Evolutionary conservation across 1,140 invertebrate genomes (phyloP), one percentile per base, ranked within the genome.

Genomic region (Drosophila virilis): DNA sequence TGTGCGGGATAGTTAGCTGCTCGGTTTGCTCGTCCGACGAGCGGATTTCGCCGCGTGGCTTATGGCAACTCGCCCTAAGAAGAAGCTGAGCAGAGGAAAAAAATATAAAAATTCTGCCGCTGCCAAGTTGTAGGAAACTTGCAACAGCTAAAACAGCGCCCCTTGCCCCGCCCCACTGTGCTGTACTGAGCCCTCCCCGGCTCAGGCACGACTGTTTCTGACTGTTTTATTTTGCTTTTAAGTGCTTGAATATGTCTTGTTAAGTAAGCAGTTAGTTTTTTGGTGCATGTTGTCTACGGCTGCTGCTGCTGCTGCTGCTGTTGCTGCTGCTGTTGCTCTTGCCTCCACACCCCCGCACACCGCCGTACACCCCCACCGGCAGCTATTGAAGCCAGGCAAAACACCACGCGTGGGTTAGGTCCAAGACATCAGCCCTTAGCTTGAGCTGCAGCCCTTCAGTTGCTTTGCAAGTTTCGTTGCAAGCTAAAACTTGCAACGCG

Each of bases 191-290:
- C 17, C 13, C 10, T 12, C 1, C n/a, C 28, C 17, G 5, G 10
- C 22, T 6, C 12, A 0, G 22, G 13, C 13, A n/a, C 43, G 9
- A 12, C 28, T 38, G 17, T 40, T 48, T 48, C 28, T 33, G 38
- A 50, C 37, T 74, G 64, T 80, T 84, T 86, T 86, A 82, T 86
- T 86, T 86, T 86, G 79, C 76, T 86, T 82, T 88, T 86, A 86
- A 86, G 83, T 88, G 83, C 83, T 86, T 88, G 83, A 88, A 86
- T 86, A 86, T 86, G 83, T 86, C 83, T 86, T 86, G 83, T 86
- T 86, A 86, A 86, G 83, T 86, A 86, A 86, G 83, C 83, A 88
- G 83, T 86, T 88, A 86, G 83, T 86, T 86, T 83, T 86, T 78
- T 86, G 74, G 38, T 66, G 48, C 62, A 78, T 78, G 82, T 79